A percentile compares a stretch with the other conserved stretches of the same genome.
Conservation (phyloP, 1,140 invertebrate genomes). For the Mycetomoellerius zeteki region DNA sequence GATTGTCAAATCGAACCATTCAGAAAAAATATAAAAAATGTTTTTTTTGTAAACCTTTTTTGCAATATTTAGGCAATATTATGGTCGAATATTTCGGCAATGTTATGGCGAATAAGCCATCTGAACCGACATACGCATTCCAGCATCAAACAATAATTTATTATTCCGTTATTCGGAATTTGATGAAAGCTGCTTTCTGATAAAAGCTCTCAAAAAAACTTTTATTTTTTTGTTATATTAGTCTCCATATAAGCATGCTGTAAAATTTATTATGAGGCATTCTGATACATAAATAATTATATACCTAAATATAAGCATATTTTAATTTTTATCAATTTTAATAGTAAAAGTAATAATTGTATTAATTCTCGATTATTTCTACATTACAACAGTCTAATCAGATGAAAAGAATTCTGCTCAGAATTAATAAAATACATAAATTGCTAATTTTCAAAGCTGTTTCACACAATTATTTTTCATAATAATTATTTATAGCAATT, state of each 20-base stretch:
- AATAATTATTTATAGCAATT: conserved; percentile 9
- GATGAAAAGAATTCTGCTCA: neutral
- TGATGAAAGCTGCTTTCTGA: neutral
- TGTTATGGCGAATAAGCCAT: neutral
- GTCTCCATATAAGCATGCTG: neutral
- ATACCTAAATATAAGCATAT: neutral
- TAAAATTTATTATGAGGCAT: neutral
- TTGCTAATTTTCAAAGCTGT: neutral
- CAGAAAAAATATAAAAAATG: conserved; percentile 19
- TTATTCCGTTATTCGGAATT: conserved; percentile 1
- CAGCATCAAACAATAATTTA: conserved; percentile 11
- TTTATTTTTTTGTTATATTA: neutral
- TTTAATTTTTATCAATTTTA: conserved; percentile 13
- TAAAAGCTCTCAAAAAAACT: neutral
- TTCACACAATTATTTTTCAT: neutral
- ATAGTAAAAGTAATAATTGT: neutral
- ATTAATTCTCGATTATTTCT: conserved; percentile 3
- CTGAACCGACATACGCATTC: neutral
- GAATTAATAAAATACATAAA: neutral
- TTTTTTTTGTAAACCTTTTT: conserved; percentile 13
- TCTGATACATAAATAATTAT: neutral
- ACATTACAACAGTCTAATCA: neutral
- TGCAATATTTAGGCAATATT: neutral
- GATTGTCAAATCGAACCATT: conserved; percentile 41
- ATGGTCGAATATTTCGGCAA: neutral